A percentile compares a stretch with the other conserved stretches of the same genome.
phyloP scores from a whole-genome alignment of 2,797 vertebrate genomes.

The Pithecia hirsuta region DNA sequence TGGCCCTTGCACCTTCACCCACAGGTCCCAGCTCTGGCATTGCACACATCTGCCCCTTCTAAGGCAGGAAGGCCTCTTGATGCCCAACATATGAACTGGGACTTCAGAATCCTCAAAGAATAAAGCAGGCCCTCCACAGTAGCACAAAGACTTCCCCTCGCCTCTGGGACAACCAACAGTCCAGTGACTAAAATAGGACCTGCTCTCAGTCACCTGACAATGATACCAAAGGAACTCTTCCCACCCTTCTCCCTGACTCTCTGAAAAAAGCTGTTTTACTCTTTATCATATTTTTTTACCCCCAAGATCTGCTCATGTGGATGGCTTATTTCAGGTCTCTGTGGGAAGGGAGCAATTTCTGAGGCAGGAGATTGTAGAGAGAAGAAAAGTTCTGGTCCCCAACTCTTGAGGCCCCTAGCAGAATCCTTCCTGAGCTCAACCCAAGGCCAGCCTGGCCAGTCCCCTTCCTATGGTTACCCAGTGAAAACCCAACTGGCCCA shows the following conservation, averaged over 20 bases:
- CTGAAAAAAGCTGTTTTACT: not conserved
- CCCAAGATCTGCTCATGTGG: not conserved
- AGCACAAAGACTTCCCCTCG: not conserved
- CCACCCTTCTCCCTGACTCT: not conserved
- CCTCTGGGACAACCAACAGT: not conserved
- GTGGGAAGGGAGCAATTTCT: not conserved
- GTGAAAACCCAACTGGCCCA: no score
- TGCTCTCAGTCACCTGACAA: fast-evolving
- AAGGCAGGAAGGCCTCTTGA: not conserved
- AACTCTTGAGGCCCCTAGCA: not conserved
- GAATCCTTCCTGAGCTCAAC: not conserved
- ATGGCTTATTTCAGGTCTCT: not conserved
- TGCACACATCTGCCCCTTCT: not conserved
- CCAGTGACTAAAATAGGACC: not conserved
- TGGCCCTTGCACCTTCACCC: not conserved
- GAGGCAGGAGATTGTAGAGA: not conserved
- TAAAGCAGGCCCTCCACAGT: not conserved
- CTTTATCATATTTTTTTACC: not conserved
- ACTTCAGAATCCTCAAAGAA: not conserved
- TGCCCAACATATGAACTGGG: not conserved
- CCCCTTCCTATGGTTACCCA: not conserved
- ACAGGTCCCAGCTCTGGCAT: not conserved
- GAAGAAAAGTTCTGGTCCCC: not conserved
- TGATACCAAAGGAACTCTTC: not conserved
- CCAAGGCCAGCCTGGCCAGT: not conserved